Evolutionary conservation across 35 echinoderm and acorn worm species (phyloP), one percentile per base, ranked within the genome.

Genomic region (Ophioderma brevispina): DNA sequence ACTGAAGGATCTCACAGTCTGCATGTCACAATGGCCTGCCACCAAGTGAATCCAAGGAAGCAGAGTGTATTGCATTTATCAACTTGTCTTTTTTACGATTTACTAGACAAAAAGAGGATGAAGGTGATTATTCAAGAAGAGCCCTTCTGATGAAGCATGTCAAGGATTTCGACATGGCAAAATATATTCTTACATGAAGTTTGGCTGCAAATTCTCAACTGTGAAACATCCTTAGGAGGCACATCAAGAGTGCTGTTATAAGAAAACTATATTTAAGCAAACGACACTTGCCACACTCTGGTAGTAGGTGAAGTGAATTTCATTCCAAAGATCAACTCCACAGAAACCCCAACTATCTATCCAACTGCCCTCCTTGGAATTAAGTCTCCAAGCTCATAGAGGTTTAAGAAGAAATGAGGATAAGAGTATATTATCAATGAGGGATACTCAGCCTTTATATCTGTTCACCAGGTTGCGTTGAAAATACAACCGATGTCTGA

Each of bases 41-140:
- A 0, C 37, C 18, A 92, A 92, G 64, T 80, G 39, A 1, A 32
- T 79, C n/a, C 0, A 79, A 31, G 25, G 85, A 87, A 38, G 84
- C 91, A 31, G 91, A 93, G 39, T 88, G 85, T 93, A 88, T 63
- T 93, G 85, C 79, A n/a, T n/a, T n/a, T n/a, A 79, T 92, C n/a
- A n/a, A n/a, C n/a, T n/a, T n/a, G n/a, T n/a, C n/a, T n/a, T n/a
- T n/a, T n/a, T n/a, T 25, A 2, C 86, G 14, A 63, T 15, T n/a
- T n/a, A n/a, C n/a, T n/a, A n/a, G n/a, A n/a, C n/a, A n/a, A n/a
- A 52, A 52, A 21, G 21, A 0, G 21, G 46, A 52, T 52, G 21
- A 52, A 11, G 46, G 21, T 52, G 46, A n/a, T n/a, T n/a, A 52
- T 21, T 52, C 46, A 11, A 21, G 46, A 52, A 52, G 46, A 52